These are phyloP conservation scores for Drosophila tsacasi DNA, from an alignment of 1,140 invertebrate species.

Conservation along the genomic window DNA sequence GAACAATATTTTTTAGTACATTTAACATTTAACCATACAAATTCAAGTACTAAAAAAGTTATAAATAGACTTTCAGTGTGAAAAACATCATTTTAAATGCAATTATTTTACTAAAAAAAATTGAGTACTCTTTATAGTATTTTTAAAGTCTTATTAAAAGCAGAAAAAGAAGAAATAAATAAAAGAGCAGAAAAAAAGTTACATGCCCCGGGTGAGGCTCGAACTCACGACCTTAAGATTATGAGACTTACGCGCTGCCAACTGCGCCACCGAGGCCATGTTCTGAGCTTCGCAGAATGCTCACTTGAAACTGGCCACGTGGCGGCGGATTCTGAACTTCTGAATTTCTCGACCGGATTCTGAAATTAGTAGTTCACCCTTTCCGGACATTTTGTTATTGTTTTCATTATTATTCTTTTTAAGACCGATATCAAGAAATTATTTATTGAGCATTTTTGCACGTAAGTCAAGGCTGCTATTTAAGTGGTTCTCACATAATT, in stretches of 20 bases:
- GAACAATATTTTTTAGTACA: neutral
- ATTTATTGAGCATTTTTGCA: conserved; percentile 63
- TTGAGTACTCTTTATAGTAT: neutral
- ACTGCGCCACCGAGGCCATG: conserved; percentile 95
- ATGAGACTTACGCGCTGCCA: conserved; percentile 98
- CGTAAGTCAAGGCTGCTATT: conserved; percentile 54
- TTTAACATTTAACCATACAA: too few species aligned
- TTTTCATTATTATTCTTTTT: neutral
- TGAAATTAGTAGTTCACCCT: neutral
- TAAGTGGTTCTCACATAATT: conserved; percentile 42
- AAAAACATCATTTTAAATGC: neutral
- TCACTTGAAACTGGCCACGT: conserved; percentile 55
- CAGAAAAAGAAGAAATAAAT: neutral
- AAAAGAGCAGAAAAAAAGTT: conserved; percentile 85
- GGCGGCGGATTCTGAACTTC: too few species aligned
- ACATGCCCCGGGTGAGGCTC: conserved; percentile 96
- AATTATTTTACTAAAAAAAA: neutral
- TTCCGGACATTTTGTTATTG: conserved; percentile 19
- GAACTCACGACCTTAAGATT: conserved; percentile 99
- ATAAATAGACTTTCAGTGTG: too few species aligned
- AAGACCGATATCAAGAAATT: conserved; percentile 28
- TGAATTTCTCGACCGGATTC: neutral
- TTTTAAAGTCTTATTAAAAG: neutral
- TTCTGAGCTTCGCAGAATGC: conserved; percentile 18
- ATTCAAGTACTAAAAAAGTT: too few species aligned